These are phyloP conservation scores for Helleia helle DNA, from an alignment of 2,888 invertebrate species.

Conservation along the genomic window DNA sequence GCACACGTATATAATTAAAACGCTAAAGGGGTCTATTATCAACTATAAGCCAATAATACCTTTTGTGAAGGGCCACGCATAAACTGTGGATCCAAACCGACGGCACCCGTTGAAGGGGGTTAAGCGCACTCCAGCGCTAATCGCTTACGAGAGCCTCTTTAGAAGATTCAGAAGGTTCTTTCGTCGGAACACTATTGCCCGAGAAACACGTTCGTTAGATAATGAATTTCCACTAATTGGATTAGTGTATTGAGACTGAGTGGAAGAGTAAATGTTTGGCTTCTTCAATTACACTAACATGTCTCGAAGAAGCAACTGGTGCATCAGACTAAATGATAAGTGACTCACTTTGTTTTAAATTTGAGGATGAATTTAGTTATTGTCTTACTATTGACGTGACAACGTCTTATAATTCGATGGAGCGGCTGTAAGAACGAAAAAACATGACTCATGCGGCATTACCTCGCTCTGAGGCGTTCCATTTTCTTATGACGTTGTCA, in stretches of 20 bases:
- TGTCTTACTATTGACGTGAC: too few relatives aligned
- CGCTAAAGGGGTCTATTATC: slow-evolving; percentile 25
- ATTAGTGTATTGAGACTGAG: slow-evolving; percentile 41
- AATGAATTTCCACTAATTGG: slow-evolving; percentile 62
- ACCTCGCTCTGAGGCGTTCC: too few relatives aligned
- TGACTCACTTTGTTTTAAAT: too few relatives aligned
- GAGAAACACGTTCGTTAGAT: slow-evolving; percentile 55
- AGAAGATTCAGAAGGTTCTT: slow-evolving; percentile 56
- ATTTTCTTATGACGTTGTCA: too few relatives aligned
- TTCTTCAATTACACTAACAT: slow-evolving; percentile 1
- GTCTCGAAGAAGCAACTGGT: background rate
- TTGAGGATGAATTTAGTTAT: too few relatives aligned
- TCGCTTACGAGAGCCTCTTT: slow-evolving; percentile 53
- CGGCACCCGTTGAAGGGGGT: slow-evolving; percentile 44
- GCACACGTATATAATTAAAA: too few relatives aligned
- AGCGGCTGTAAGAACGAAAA: too few relatives aligned
- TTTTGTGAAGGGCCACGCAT: slow-evolving; percentile 36
- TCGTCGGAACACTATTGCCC: slow-evolving; percentile 52
- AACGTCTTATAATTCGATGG: too few relatives aligned
- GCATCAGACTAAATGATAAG: too few relatives aligned
- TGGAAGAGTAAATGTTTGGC: slow-evolving; percentile 27
- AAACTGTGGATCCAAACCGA: slow-evolving; percentile 44
- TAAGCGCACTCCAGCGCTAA: slow-evolving; percentile 56
- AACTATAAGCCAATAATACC: slow-evolving; percentile 40
- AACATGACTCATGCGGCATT: too few relatives aligned